Conservation (phyloP, 2,888 invertebrate genomes). For the Arge pagana region DNA sequence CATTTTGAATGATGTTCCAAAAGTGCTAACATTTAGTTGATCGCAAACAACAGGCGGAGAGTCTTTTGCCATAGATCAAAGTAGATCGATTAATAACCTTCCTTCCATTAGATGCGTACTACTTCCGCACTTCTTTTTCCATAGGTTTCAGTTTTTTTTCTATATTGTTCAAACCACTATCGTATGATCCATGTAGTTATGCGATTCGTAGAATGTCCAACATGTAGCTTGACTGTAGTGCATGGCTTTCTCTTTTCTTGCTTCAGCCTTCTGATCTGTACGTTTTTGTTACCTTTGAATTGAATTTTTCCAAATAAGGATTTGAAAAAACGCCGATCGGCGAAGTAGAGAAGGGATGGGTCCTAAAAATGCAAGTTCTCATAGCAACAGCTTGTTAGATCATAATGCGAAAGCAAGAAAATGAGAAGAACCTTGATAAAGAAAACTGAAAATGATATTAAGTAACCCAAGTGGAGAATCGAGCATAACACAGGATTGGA, state of each 20-base stretch:
- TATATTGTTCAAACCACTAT: no score
- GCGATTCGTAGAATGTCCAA: no score
- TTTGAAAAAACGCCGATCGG: conserved; percentile 5
- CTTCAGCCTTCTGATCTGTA: conserved; percentile 14
- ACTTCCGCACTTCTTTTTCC: no score
- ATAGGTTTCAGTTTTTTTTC: no score
- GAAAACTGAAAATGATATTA: conserved; percentile 10
- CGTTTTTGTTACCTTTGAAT: neutral
- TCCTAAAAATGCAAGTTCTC: conserved; percentile 5
- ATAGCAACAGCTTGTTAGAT: conserved; percentile 18
- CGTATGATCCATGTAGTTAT: no score
- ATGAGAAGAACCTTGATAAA: conserved; percentile 15
- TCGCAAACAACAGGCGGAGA: no score
- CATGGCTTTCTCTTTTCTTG: conserved; percentile 20
- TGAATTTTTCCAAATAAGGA: conserved; percentile 2
- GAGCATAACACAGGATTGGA: conserved; percentile 39
- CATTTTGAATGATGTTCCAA: no score
- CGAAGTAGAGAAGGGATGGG: no score
- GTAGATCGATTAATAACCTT: no score
- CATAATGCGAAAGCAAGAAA: conserved; percentile 21
- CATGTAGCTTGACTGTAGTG: neutral
- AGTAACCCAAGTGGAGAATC: conserved; percentile 23
- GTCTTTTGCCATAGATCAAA: no score
- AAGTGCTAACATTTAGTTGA: no score
- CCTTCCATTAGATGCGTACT: no score